phyloP scores from a whole-genome alignment of 2,113 vertebrate species.

The Aplodontia rufa region DNA sequence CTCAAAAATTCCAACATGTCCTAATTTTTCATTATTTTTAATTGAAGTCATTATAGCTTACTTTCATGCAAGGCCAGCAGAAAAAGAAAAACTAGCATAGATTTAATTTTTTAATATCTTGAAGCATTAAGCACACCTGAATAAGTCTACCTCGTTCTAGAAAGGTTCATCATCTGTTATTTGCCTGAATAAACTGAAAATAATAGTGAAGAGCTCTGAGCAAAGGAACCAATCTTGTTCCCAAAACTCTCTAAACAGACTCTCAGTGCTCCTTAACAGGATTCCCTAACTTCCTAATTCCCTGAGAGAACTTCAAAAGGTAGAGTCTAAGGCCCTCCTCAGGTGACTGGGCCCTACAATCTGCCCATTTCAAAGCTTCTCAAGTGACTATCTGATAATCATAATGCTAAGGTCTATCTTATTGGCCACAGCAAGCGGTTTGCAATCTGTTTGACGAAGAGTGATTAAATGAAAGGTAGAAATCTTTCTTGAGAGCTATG shows the following conservation, averaged over 20 bases:
- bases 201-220: neutral
- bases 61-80: neutral
- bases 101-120: conserved; percentile 3
- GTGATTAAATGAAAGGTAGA: neutral
- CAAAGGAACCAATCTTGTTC: conserved; percentile 15
- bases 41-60: neutral
- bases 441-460: neutral
- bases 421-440: neutral
- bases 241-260: neutral
- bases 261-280: neutral
- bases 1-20: conserved; percentile 20
- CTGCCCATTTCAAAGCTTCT: neutral
- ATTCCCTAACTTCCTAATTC: no score
- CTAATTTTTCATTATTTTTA: conserved; percentile 23
- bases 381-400: neutral
- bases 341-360: neutral
- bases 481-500: neutral
- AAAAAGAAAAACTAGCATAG: neutral
- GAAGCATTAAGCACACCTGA: neutral
- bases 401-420: neutral
- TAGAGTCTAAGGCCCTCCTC: neutral
- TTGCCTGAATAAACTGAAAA: neutral
- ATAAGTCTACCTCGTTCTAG: neutral
- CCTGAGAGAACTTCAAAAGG: neutral
- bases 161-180: neutral